Percentiles rank a stretch among this genome's conserved stretches.
These are phyloP conservation scores for Drosophila hawaiiensis DNA, from an alignment of 2,888 invertebrate species.

Conservation along the genomic window DNA sequence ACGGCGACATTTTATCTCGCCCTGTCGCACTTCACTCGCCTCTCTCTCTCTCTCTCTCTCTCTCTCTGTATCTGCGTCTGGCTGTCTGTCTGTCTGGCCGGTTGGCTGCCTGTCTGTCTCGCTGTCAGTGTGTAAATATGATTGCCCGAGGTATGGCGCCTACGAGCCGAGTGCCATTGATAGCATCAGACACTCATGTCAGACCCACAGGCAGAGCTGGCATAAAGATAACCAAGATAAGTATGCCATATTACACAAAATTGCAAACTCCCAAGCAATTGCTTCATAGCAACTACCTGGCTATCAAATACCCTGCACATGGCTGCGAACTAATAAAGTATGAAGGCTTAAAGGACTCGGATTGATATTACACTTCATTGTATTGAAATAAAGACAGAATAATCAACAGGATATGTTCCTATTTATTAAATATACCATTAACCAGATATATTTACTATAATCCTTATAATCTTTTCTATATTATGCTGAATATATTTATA, in stretches of 20 bases:
- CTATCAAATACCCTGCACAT: slow-evolving; percentile 4
- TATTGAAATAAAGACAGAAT: background rate
- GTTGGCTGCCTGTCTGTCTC: slow-evolving; percentile 13
- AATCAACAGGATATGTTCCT: background rate
- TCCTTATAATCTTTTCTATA: background rate
- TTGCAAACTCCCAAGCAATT: slow-evolving; percentile 16
- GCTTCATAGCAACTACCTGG: background rate
- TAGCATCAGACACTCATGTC: slow-evolving; percentile 44
- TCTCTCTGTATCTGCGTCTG: background rate
- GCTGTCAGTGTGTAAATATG: slow-evolving; percentile 53
- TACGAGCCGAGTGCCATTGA: slow-evolving; percentile 60
- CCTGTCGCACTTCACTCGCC: background rate
- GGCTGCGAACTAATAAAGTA: background rate
- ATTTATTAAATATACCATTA: background rate
- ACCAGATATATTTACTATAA: background rate
- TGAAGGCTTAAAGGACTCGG: background rate
- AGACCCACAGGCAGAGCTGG: slow-evolving; percentile 27
- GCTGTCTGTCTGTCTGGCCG: slow-evolving; percentile 22
- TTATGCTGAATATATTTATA: background rate
- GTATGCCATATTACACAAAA: slow-evolving; percentile 42
- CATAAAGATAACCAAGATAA: slow-evolving; percentile 50
- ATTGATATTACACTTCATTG: background rate
- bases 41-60: background rate
- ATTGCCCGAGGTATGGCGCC: slow-evolving; percentile 56
- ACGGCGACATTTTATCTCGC: slow-evolving; percentile 30